Conservation (phyloP, 2,113 vertebrate genomes). For the Anguilla rostrata region DNA sequence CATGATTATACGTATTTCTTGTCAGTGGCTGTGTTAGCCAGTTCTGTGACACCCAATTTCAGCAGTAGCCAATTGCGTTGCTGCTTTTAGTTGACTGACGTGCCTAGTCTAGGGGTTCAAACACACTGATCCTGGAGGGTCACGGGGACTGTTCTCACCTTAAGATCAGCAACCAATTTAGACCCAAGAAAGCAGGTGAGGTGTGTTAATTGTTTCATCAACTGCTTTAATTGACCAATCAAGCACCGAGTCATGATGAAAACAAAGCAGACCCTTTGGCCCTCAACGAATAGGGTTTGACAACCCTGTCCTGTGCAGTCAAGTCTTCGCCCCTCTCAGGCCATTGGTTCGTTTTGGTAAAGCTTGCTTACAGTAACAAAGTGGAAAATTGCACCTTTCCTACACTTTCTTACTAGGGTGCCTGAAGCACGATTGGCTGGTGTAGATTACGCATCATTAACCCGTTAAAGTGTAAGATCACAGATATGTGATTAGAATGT, state of each 20-base stretch:
- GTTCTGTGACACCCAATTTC: background rate
- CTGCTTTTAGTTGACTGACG: background rate
- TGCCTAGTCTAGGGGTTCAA: too few species aligned
- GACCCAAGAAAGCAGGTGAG: too few species aligned
- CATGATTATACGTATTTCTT: background rate
- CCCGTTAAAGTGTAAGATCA: too few species aligned
- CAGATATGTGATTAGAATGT: too few species aligned
- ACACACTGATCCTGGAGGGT: too few species aligned
- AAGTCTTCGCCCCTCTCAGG: background rate
- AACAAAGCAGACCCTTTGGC: too few species aligned
- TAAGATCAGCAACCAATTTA: too few species aligned
- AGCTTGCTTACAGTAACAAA: constrained; percentile 15
- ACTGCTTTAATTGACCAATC: too few species aligned
- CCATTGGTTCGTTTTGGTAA: background rate
- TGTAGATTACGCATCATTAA: background rate
- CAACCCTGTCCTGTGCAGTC: background rate
- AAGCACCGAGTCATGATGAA: too few species aligned
- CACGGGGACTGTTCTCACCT: too few species aligned
- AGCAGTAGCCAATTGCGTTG: background rate
- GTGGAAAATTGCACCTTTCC: background rate
- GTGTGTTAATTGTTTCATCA: too few species aligned
- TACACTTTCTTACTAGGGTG: background rate
- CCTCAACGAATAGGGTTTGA: too few species aligned
- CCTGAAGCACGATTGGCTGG: background rate
- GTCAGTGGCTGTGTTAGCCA: background rate